phyloP scores from a whole-genome alignment of 2,888 invertebrate species.

The Coronaproctus castanopsis region DNA sequence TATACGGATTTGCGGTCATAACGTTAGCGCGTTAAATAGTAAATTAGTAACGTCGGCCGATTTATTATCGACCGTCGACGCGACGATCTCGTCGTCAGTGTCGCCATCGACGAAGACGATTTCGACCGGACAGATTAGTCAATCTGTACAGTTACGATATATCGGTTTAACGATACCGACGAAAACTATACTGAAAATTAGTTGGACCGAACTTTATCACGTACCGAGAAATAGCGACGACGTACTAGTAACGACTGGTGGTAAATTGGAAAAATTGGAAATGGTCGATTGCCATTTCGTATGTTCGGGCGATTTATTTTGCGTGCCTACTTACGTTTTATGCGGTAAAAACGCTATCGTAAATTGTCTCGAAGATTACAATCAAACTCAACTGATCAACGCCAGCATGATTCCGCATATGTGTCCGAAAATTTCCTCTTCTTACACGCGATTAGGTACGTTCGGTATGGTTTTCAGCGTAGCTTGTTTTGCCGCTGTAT shows the following conservation, averaged over 20 bases:
- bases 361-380: too few species aligned
- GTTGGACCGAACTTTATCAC: conserved; percentile 76
- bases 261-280: too few species aligned
- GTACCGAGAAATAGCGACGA: conserved; percentile 66
- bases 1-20: conserved; percentile 65
- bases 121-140: conserved; percentile 1
- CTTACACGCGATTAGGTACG: too few species aligned
- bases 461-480: too few species aligned
- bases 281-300: too few species aligned
- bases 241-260: conserved; percentile 45
- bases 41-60: conserved; percentile 31
- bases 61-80: not conserved
- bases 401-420: too few species aligned
- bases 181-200: conserved; percentile 65
- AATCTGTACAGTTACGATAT: conserved; percentile 22
- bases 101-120: conserved; percentile 5
- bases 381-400: too few species aligned
- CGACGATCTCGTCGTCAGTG: not conserved
- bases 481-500: too few species aligned
- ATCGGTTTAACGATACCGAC: conserved; percentile 52
- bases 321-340: too few species aligned
- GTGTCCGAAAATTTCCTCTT: too few species aligned
- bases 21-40: conserved; percentile 57
- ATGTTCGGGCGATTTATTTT: too few species aligned
- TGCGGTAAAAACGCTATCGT: too few species aligned